Base-by-base conservation (phyloP, 2,113 vertebrate genomes). In the Taxidea taxus region DNA sequence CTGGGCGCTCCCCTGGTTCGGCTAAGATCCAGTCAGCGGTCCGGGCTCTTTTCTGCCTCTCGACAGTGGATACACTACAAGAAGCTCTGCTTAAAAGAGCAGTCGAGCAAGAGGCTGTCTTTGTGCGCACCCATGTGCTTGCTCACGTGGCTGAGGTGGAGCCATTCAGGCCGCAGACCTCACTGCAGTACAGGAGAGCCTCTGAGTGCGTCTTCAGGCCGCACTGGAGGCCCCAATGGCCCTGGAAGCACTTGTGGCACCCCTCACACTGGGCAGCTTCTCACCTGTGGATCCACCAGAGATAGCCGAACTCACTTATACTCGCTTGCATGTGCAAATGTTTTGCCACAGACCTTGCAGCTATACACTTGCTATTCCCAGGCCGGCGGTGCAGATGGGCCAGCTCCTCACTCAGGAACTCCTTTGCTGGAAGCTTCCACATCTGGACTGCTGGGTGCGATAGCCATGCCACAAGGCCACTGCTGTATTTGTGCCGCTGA, bases 51-150 rank as follows among this genome's bases (percentile, higher is more conserved):
- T 91, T 99, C 99, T 0, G 99, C 98, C 10, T 99, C 99, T 99
- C 99, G 99, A 95, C 99, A 99, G 98, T 99, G 99, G 94, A 99
- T 99, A 58, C 99, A 99, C 98, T 99, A 99, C 99, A 99, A 99
- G 98, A 99, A 99, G 92, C 99, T 99, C 99, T 99, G 99, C 90
- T 99, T 99, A 23, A 99, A 99, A 98, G 99, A 99, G 98, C 99
- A 99, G 98, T 99, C 99, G 0, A 99, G 99, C 0, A 99, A 99
- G 12, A 99, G 99, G 97, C 99, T 99, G 98, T 99, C 99, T 64
- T 99, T 99, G 98, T 99, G 99, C 77, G 99, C 98, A 31, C 99
- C 99, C 88, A 99, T 99, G 86, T 99, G 99, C 4, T 99, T 99
- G 87, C 99, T 99, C 99, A 99, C 99, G 82, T 99, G 99, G 98